Percentiles rank a stretch among this genome's conserved stretches.
Evolutionary conservation across 2,888 invertebrate species (phyloP).

Genomic region (Notodonta ziczac): DNA sequence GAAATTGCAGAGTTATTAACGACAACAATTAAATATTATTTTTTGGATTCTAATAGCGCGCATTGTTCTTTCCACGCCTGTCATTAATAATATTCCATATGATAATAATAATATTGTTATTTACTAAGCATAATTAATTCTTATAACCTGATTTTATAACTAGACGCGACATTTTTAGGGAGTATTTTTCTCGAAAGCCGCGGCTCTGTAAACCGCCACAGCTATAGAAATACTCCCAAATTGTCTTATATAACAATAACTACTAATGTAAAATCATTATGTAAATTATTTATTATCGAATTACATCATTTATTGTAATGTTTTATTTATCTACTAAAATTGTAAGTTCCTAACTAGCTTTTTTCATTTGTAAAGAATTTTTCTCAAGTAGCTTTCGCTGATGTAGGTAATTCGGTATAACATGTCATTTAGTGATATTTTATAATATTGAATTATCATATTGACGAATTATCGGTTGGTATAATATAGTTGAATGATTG

Average conservation of each 20-base stretch:
- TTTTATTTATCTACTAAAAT: constrained; percentile 79
- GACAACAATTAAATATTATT: constrained; percentile 60
- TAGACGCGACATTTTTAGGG: constrained; percentile 62
- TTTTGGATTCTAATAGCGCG: constrained; percentile 43
- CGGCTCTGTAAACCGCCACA: constrained; percentile 39
- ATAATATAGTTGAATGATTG: constrained; percentile 49
- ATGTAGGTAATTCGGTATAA: constrained; percentile 57
- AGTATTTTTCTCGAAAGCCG: constrained; percentile 67
- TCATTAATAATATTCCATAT: constrained; percentile 67
- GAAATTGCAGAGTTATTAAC: constrained; percentile 64
- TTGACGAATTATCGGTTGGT: constrained; percentile 60
- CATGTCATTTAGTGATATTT: constrained; percentile 57
- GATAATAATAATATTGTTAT: constrained; percentile 65
- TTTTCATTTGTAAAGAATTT: constrained; percentile 68
- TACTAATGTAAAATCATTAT: constrained; percentile 71
- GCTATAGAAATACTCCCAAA: constrained; percentile 73
- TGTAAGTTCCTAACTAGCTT: constrained; percentile 84
- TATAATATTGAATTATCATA: constrained; percentile 55
- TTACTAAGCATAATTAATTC: constrained; percentile 80
- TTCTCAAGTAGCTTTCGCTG: constrained; percentile 63
- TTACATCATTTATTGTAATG: constrained; percentile 63
- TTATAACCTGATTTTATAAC: constrained; percentile 64
- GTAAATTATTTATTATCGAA: constrained; percentile 80
- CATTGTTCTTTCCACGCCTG: constrained; percentile 63
- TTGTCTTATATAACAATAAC: constrained; percentile 60